Evolutionary conservation across 92 coral and sea anemone species (phyloP).

Genomic region (Porites rus): DNA sequence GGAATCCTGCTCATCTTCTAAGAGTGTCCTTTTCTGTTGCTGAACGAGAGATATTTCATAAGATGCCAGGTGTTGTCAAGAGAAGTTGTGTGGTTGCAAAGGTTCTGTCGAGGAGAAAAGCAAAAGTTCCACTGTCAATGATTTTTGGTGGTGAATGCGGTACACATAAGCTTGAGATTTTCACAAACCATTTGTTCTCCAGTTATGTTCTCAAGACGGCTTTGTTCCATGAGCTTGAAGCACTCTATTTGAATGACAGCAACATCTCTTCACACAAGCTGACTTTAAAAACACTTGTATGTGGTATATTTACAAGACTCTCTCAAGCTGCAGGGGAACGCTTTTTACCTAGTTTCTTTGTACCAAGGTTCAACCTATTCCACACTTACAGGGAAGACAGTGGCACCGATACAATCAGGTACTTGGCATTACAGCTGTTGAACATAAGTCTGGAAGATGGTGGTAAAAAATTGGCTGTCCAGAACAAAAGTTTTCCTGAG

Average conservation of each 20-base stretch:
- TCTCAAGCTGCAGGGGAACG: slow-evolving; percentile 21
- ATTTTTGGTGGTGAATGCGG: not conserved
- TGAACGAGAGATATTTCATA: slow-evolving; percentile 38
- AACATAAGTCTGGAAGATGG: slow-evolving; percentile 32
- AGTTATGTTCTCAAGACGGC: slow-evolving; percentile 36
- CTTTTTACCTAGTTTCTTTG: slow-evolving; percentile 47
- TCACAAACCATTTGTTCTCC: not conserved
- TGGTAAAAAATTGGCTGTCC: slow-evolving; percentile 10
- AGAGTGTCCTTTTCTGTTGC: slow-evolving; percentile 56
- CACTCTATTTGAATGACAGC: slow-evolving; percentile 19
- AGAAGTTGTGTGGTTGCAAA: slow-evolving; percentile 50
- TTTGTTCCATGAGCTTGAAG: slow-evolving; percentile 30
- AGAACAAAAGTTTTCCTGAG: not conserved
- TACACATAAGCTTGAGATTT: not conserved
- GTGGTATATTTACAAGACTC: slow-evolving; percentile 44
- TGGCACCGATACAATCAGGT: slow-evolving; percentile 8
- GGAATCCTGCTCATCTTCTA: slow-evolving; percentile 42
- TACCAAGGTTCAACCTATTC: slow-evolving; percentile 33
- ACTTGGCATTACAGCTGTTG: not conserved
- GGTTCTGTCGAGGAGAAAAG: slow-evolving; percentile 45
- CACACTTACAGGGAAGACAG: slow-evolving; percentile 31
- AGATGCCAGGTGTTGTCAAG: slow-evolving; percentile 27
- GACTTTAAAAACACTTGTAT: slow-evolving; percentile 31
- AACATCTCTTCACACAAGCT: slow-evolving; percentile 14
- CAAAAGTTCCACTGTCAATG: slow-evolving; percentile 11